Percentiles rank a stretch among this genome's conserved stretches.
Evolutionary conservation across 2,888 invertebrate species (phyloP).

Genomic region (Carabus problematicus): DNA sequence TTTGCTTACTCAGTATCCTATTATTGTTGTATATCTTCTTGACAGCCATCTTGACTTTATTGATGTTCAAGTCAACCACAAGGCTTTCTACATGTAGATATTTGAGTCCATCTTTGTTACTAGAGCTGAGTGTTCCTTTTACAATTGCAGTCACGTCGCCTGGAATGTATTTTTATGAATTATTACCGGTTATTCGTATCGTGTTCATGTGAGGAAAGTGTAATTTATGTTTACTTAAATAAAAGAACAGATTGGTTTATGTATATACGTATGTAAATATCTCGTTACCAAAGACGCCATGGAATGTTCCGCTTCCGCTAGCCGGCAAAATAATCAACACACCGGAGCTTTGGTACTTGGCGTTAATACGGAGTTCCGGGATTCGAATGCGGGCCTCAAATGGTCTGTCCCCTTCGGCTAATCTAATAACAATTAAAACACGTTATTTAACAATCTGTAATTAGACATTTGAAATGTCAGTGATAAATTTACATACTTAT

Average conservation of each 20-base stretch:
- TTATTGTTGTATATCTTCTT: slow-evolving; percentile 73
- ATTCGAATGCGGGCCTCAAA: slow-evolving; percentile 71
- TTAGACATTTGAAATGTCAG: no score
- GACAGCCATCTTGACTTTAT: slow-evolving; percentile 69
- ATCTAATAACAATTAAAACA: slow-evolving; percentile 52
- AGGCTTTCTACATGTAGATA: slow-evolving; percentile 70
- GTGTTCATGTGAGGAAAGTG: neutral
- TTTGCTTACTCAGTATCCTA: slow-evolving; percentile 70
- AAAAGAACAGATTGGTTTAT: neutral
- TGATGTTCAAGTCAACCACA: slow-evolving; percentile 67
- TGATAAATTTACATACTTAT: neutral
- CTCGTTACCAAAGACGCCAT: slow-evolving; percentile 66
- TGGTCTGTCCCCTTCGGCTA: slow-evolving; percentile 67
- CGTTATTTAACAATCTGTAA: neutral
- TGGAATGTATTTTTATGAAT: slow-evolving; percentile 50
- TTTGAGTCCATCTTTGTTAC: slow-evolving; percentile 59
- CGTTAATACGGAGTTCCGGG: slow-evolving; percentile 70
- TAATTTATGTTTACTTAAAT: neutral
- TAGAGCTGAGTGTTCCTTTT: slow-evolving; percentile 65
- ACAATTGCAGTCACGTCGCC: slow-evolving; percentile 67
- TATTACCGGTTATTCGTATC: neutral
- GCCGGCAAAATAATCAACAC: slow-evolving; percentile 74
- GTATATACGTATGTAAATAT: neutral
- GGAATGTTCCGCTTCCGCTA: slow-evolving; percentile 74
- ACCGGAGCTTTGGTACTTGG: slow-evolving; percentile 73